Base-by-base conservation (phyloP, 2,113 vertebrate genomes). In the Petrocephalus microphthalmus region DNA sequence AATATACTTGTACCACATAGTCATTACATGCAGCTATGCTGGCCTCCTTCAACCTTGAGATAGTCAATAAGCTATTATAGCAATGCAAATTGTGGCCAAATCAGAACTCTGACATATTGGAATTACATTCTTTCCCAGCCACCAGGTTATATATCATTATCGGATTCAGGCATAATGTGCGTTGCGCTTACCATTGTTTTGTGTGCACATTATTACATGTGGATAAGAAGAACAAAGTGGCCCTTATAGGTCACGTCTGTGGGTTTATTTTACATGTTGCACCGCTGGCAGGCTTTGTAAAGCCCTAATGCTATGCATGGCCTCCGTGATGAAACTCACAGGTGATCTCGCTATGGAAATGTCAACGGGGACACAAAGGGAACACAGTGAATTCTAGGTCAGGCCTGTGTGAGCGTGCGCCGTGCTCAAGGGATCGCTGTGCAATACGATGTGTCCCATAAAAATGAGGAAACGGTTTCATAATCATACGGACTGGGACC, bases 1-100 rank as follows among this genome's bases (percentile, higher is more conserved):
- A 98, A 98, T 99, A 97, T 98, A 97, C 96, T 95, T 94, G 94
- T 95, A 95, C 94, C 92, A 91, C 90, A 92, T 92, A 96, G 96
- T 97, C 97, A 97, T 98, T 97, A 97, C 96, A 92, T 94, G 96
- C 93, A 95, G 95, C 94, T 94, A 93, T 93, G 54, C 94, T 95
- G 96, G 96, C 96, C 95, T 93, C 95, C 94, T 96, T 97, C 97
- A 97, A 97, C 96, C 94, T 95, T 96, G 96, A 96, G 93, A 94
- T 95, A 94, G 95, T 99, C 97, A 96, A 99, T 99, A 99, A 97
- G 96, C 96, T 97, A 98, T 98, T 99, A 99, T 96, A 97, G 96
- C 96, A 97, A 99, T 98, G 97, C 96, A 98, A 96, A 98, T 97
- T 97, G 95, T 96, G 96, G 94, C 95, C 93, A 96, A 97, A 96